Base-by-base conservation (phyloP, 2,113 vertebrate species). In the Opisthocomus hoazin region DNA sequence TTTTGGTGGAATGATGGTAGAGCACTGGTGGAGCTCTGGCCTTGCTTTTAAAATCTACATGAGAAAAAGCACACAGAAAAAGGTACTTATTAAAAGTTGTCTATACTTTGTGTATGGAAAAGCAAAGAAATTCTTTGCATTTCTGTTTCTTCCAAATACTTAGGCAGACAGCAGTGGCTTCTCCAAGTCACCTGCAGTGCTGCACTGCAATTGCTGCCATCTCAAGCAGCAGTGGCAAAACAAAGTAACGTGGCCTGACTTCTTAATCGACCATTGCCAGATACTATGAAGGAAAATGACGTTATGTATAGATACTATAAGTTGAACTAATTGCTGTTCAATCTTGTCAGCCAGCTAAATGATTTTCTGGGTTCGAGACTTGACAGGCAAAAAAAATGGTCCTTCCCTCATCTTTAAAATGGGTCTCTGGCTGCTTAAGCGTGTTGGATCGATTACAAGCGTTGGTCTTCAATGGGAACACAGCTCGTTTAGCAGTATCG, bases 41-140 rank as follows among this genome's bases (percentile, higher is more conserved):
- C 97, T 99, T 58, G 94, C 84, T 61, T 99, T 99, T 89, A 99
- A 97, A 90, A 97, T 99, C 97, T 99, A 98, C 92, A 95, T 97
- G 89, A 98, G 98, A 63, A 99, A 97, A 87, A 97, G 60, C 32
- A 96, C 98, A 39, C 98, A 99, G 97, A 99, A 98, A 96, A 99
- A 99, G 98, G 99, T 99, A 98, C 26, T 64, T 60, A 0, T 1
- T 15, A 5, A 5, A 15, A 58, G 26, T 41, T 68, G 20, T 69
- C 96, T 26, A 27, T 61, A 8, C 43, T 61, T 84, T 37, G 11
- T 46, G 12, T 37, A 3, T 15, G 29, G 76, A 46, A 86, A 75
- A 70, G 19, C 65, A 60, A 22, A 83, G 34, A n/a, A 11, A 13
- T 41, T 32, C 10, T 30, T 48, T n/a, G 53, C 30, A 5, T 68